Base-by-base conservation (phyloP, 2,113 vertebrate genomes). In the Hystrix brachyura region DNA sequence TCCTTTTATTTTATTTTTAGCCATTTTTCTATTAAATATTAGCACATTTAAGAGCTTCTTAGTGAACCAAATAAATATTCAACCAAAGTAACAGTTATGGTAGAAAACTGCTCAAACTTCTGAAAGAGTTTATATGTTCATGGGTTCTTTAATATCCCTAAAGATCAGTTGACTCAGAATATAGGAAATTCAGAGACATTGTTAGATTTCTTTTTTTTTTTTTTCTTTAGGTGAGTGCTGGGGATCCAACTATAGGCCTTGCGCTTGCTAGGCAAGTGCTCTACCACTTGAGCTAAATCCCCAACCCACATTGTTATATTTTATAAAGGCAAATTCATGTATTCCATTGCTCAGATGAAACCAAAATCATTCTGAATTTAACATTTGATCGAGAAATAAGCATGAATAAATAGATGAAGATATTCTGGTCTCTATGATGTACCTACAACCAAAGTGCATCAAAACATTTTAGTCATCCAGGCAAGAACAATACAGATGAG, bases 401-500 rank as follows among this genome's bases (percentile, higher is more conserved):
- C 17, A 85, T 1, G 87, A 71, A 65, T 67, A 83, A 93, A 19
- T 10, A 80, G 14, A 94, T 55, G 23, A 11, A 65, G 2, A 23
- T 81, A n/a, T 48, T 83, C 82, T 90, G 25, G 14, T 89, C 62
- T 87, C 11, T 2, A 43, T 13, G 3, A 23, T 74, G 25, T 4
- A 57, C 48, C 13, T 82, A 32, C 9, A 95, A 25, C 13, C 81
- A 64, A 87, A 64, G 7, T 87, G 5, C 25, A 87, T 80, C n/a
- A n/a, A n/a, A n/a, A n/a, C n/a, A n/a, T n/a, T 92, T 91, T 14
- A 59, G 71, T 87, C 7, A 60, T 29, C 7, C 53, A 92, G 15
- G 60, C 9, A 93, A 80, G 32, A 95, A 89, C 46, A 95, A 95
- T 1, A 46, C 12, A 91, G 7, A 3, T 81, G 32, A 94, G 38